Evolutionary conservation across 2,888 invertebrate species (phyloP).

Genomic region (Iselma pallidipennis): DNA sequence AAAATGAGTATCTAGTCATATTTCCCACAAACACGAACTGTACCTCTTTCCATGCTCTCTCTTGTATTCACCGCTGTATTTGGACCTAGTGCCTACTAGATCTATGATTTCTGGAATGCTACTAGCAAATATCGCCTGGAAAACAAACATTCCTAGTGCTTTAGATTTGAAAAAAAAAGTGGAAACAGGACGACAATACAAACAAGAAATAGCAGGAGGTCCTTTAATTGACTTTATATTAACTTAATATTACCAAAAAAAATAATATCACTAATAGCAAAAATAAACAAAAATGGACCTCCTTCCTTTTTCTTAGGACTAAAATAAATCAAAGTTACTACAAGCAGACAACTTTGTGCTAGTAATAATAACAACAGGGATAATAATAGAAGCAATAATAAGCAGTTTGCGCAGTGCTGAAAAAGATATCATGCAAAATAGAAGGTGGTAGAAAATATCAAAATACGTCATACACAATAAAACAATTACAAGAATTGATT

Average conservation of each 20-base stretch:
- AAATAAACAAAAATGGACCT: not conserved
- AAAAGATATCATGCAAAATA: conserved; percentile 22
- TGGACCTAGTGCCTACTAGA: conserved; percentile 98
- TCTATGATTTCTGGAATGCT: conserved; percentile 99
- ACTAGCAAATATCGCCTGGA: conserved; percentile 99
- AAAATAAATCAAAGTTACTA: not conserved
- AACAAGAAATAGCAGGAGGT: not conserved
- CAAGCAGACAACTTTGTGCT: not conserved
- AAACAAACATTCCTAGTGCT: conserved; percentile 61
- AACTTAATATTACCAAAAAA: no score
- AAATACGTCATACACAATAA: conserved; percentile 21
- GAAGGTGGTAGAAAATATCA: conserved; percentile 25
- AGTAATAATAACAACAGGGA: conserved; percentile 4
- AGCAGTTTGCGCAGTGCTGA: conserved; percentile 32
- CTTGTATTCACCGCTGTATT: conserved; percentile 99
- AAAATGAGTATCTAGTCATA: conserved; percentile 4
- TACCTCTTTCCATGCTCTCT: conserved; percentile 99
- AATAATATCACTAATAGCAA: not conserved
- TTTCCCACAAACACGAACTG: conserved; percentile 44
- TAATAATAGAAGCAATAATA: conserved; percentile 27
- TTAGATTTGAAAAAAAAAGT: conserved; percentile 15
- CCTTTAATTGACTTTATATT: not conserved
- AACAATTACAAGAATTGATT: conserved; percentile 18
- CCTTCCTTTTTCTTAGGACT: not conserved
- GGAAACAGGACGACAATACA: not conserved